Base-by-base conservation (phyloP, 2,797 vertebrate genomes). In the Limnodromus scolopaceus region DNA sequence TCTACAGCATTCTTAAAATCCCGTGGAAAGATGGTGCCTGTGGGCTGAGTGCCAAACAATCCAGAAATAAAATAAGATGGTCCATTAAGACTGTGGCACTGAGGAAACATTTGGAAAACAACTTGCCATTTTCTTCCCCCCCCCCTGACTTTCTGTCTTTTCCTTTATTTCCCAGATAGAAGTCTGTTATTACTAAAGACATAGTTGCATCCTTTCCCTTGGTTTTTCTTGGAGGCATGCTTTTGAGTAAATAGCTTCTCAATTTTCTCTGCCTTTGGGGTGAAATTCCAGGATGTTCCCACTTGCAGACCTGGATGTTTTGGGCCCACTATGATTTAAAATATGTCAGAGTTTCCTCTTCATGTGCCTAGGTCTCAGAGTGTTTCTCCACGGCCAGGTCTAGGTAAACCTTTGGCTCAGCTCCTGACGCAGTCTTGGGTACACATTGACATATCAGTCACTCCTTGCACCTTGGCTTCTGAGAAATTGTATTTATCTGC, bases 401-500 rank as follows among this genome's bases (percentile, higher is more conserved):
- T 61, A 34, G 20, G 17, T 8, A 45, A 66, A 34, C 22, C 79
- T 79, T 48, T 75, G 24, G 5, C 20, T 83, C 25, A n/a, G 19
- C 11, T 60, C 14, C 22, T 61, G 15, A 22, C 5, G 20, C 9
- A 38, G 5, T 66, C 18, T 66, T 70, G 2, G 11, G 10, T 38
- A 38, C 20, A 24, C 4, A 25, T 2, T 32, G 18, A 54, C 9
- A 3, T 54, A 25, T 8, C 28, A 76, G 32, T 12, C 20, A 30
- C 14, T 51, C 13, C 12, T 54, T 71, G 12, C 3, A n/a, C 0
- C 0, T n/a, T 39, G 28, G 5, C 58, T 71, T 84, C 58, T 13
- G 10, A 63, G 22, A 48, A 57, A 20, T 36, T 36, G 20, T 60
- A 3, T 43, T n/a, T 18, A 6, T 34, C 66, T 76, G 24, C 12